Base-by-base conservation (phyloP, 2,888 invertebrate species). In the Notocelia uddmanniana region DNA sequence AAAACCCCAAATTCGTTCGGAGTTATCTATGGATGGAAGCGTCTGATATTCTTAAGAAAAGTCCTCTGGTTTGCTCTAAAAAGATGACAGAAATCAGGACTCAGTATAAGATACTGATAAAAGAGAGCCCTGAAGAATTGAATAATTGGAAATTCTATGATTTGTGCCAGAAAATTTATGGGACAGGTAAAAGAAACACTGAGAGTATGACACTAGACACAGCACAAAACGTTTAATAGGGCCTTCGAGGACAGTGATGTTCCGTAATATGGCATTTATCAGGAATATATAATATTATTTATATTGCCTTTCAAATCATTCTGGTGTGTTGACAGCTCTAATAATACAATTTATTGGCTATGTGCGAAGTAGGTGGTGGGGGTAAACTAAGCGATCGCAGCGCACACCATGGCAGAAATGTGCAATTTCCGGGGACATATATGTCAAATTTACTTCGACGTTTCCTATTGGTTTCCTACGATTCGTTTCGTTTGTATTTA, bases 131-230 rank as follows among this genome's bases (percentile, higher is more conserved):
- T 0, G 85, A 83, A 0, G 84, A 84, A 11, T 77, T 92, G 68
- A 78, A 78, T 0, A 77, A 75, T 18, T 93, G 93, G 93, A 85
- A 82, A 59, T 93, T 91, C 71, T 82, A 85, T 59, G 86, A 84
- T 26, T 81, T 93, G 10, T 93, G 93, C 68, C 91, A 92, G 76
- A 90, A 92, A 76, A 93, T 93, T 19, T 93, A 93, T 78, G 93
- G 93, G 0, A 92, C 91, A 0, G 93, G 92, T 0, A 92, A 89
- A 74, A 91, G 85, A 69, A 80, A 74, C 55, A 60, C 73, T 62
- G 74, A 74, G 34, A 68, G 67, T 60, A 31, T 50, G 21, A 68
- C 70, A n/a, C 48, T 73, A 52, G 64, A 72, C 26, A 68, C 72
- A 15, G 41, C 60, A 3, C 72, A 72, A 55, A 62, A 23, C 18